Conservation (phyloP, 30 jellyfish, hydroid and myxozoan genomes). For the Aurelia aurita region DNA sequence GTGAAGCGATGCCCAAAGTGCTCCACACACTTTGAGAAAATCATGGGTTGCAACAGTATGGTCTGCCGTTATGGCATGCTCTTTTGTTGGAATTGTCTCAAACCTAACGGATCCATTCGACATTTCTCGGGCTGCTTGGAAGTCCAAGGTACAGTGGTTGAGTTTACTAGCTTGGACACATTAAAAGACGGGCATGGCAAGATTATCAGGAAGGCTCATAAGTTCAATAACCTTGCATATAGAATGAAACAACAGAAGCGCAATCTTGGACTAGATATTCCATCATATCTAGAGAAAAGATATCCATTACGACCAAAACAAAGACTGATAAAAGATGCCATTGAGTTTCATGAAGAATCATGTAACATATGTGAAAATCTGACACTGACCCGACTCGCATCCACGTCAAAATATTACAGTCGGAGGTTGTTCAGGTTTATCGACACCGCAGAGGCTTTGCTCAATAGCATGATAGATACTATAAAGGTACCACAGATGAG, state of each 20-base stretch:
- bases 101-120: neutral
- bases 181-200: neutral
- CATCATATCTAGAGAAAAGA: neutral
- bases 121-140: neutral
- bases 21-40: neutral
- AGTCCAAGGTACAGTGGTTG: neutral
- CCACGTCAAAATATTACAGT: neutral
- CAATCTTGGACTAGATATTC: neutral
- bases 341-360: neutral
- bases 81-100: neutral
- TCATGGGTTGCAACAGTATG: neutral
- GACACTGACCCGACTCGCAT: neutral
- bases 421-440: neutral
- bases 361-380: neutral
- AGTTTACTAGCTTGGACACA: neutral
- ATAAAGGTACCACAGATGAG: too few species aligned
- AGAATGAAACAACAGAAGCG: neutral
- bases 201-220: neutral
- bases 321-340: neutral
- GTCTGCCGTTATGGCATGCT: neutral
- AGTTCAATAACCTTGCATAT: neutral
- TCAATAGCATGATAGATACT: too few species aligned
- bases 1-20: slow-evolving; percentile 1
- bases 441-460: neutral
- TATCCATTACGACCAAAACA: neutral